Evolutionary conservation across 2,113 vertebrate genomes (phyloP), one percentile per base, ranked within the genome.

Genomic region (Campylorhamphus procurvoides): DNA sequence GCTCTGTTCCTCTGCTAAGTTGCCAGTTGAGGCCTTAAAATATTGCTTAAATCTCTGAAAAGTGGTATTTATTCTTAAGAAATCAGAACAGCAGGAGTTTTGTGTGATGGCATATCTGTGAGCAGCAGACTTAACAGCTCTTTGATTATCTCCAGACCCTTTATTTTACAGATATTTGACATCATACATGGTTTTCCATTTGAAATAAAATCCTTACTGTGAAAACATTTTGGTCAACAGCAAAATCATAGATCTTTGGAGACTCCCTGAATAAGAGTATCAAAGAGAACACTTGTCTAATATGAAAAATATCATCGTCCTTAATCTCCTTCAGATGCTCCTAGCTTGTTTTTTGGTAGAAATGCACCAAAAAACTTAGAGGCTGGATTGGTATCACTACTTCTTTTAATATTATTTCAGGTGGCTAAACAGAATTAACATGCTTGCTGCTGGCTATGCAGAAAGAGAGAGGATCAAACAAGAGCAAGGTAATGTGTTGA

Each of bases 401-500:
- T 97, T 83, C 90, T 96, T 96, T 96, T 92, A 92, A 97, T 97
- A n/a, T 96, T 96, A 93, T 98, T 98, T 96, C 98, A 99, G 99
- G 96, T 99, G 99, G 99, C 98, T 99, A 97, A 99, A 99, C 96
- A 98, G 99, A 97, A 98, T 99, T 96, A 99, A 99, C 96, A 99
- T 99, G 98, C 99, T 99, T 59, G 99, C 99, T 96, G 98, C 99
- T 80, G 98, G 99, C 85, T 99, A 98, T 97, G 98, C 98, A n/a
- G 99, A 99, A 97, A 98, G 98, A 98, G 99, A 99, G 94, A 98
- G 99, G 94, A 98, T 99, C 95, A 99, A 98, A 87, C 99, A 99
- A 97, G 99, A 99, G 95, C 99, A 99, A 98, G 99, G 99, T 99
- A 98, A 96, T 63, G 56, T 62, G 67, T 59, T 95, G 67, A 8